Evolutionary conservation across 2,888 invertebrate species (phyloP), one percentile per base, ranked within the genome.

Genomic region (Germaria angustata): DNA sequence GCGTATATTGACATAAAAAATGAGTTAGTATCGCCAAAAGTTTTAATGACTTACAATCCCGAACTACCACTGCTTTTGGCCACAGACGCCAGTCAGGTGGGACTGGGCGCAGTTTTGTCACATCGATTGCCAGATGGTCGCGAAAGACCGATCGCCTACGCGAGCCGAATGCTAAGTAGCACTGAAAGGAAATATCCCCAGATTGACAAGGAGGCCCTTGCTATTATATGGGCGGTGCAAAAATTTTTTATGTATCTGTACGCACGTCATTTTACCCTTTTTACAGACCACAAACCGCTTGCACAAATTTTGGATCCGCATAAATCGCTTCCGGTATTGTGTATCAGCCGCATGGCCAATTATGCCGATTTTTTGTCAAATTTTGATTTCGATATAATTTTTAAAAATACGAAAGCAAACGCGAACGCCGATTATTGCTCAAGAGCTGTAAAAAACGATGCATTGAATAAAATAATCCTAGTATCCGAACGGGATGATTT

Each of bases 311-410:
- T 68, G 9, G 41, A 76, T 1, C 49, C 55, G 2, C 0, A 11
- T 17, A 77, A 59, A 13, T 53, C 61, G 2, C n/a, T 69, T 1
- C 44, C 61, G 0, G 17, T 53, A 5, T 9, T 72, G 0, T 80
- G 66, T 15, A 73, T 80, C 2, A 51, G 57, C 1, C 28, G 59
- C 1, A 80, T 80, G 66, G 66, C 73, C 13, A 80, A 75, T 13
- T 69, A 80, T 51, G 41, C 80, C 2, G 51, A 72, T 41, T 78
- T 71, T 36, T 17, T 69, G n/a, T n/a, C n/a, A n/a, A 80, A 78
- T 17, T 78, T 78, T 36, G 13, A 59, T 9, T 41, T 20, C 11
- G 39, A 59, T 15, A 15, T 15, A 6, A 3, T 15, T 6, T 41
- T 13, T 15, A 41, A 15, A 6, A 11, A 11, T 11, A 41, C 15